Conservation (phyloP, 2,888 invertebrate genomes). For the Melinaea menophilus region DNA sequence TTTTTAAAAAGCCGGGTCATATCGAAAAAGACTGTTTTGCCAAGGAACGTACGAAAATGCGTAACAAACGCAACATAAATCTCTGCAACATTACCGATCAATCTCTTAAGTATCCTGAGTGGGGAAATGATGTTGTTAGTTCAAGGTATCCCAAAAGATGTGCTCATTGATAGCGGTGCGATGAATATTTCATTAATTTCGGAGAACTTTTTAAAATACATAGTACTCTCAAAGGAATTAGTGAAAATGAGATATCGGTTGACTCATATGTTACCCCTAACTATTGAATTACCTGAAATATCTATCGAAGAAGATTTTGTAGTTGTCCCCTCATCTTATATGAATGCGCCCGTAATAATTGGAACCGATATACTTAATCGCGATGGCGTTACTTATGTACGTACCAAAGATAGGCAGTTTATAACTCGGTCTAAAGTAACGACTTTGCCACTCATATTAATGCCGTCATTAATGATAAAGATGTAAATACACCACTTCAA, state of each 20-base stretch:
- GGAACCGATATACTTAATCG: too few species aligned
- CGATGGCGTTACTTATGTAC: too few species aligned
- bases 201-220: slow-evolving; percentile 13
- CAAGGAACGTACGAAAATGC: background rate
- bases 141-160: too few species aligned
- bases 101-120: background rate
- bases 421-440: slow-evolving; percentile 34
- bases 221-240: slow-evolving; percentile 22
- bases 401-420: slow-evolving; percentile 19
- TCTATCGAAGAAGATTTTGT: slow-evolving; percentile 31
- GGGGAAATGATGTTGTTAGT: too few species aligned
- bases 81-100: background rate
- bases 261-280: slow-evolving; percentile 21
- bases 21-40: background rate
- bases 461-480: slow-evolving; percentile 35
- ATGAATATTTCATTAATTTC: slow-evolving; percentile 17
- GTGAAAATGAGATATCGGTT: slow-evolving; percentile 17
- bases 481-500: slow-evolving; percentile 32
- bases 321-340: slow-evolving; percentile 6
- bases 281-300: slow-evolving; percentile 24
- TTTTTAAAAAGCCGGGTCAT: slow-evolving; percentile 11
- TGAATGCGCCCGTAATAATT: too few species aligned
- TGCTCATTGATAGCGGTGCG: too few species aligned
- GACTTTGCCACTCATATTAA: too few species aligned
- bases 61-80: background rate